Evolutionary conservation across 1,140 invertebrate genomes (phyloP), one percentile per base, ranked within the genome.

Genomic region (Trissolcus basalis): DNA sequence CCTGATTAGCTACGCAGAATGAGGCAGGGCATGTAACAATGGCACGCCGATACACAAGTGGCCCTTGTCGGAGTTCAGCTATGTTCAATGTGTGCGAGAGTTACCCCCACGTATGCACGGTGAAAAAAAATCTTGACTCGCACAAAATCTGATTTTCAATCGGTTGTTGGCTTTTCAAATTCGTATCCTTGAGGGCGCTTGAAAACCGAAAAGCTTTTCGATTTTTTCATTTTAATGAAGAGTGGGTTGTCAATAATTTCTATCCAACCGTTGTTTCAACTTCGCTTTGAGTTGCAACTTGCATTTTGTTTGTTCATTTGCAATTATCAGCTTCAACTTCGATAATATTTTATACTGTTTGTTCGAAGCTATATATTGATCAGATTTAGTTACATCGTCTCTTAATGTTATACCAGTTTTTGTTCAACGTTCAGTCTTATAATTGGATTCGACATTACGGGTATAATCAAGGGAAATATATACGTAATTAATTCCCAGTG

Each of bases 1-100:
- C 72, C 64, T 75, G 64, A 75, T 75, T 75, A 69, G 72, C 72
- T 67, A 75, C 72, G 72, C 64, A 69, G 72, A 75, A 75, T 67
- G 70, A 73, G 70, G 55, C 54, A 74, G 64, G 71, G 71, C 63
- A 68, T 68, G 58, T 58, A 72, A 68, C 71, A 74, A 74, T 74
- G 50, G 71, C 58, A 56, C 63, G 51, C 71, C 61, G 71, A 68
- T 74, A 65, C 58, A 73, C 61, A 67, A 67, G 70, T 73, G 70
- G 61, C 61, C 61, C 61, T 73, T 73, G 70, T 73, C 49, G 49
- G 70, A 67, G 70, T 67, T 73, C 68, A 56, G 58, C 44, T 56
- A 63, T 71, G 56, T 35, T 53, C 53, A 45, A 60, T 65, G 70
- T 73, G 70, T 74, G 63, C 63, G 63, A 59, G 19, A 39, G 16